Percentiles rank a stretch among this genome's conserved stretches.
These are phyloP conservation scores for Dexiosoma caninum DNA, from an alignment of 2,888 invertebrate species.

Conservation along the genomic window DNA sequence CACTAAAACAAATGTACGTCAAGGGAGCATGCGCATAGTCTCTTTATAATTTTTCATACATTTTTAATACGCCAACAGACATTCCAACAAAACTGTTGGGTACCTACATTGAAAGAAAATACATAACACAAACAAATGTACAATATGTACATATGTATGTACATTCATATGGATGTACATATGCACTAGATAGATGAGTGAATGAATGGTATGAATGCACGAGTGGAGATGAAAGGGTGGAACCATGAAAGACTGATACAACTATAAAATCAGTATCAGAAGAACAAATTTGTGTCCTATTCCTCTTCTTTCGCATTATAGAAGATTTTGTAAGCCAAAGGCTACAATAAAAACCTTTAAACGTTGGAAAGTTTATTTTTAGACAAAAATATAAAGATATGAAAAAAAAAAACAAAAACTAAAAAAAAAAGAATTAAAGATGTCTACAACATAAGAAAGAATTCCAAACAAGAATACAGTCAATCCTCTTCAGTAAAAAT, in stretches of 20 bases:
- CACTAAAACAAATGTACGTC: slow-evolving; percentile 4
- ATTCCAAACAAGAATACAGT: slow-evolving; percentile 52
- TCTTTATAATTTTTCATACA: slow-evolving; percentile 16
- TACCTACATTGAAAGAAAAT: slow-evolving; percentile 31
- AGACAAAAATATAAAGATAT: slow-evolving; percentile 65
- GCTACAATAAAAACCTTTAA: slow-evolving; percentile 74
- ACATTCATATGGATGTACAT: not conserved
- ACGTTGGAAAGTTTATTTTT: slow-evolving; percentile 71
- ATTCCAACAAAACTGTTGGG: slow-evolving; percentile 34
- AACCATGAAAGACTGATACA: slow-evolving; percentile 1
- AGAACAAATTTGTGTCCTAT: slow-evolving; percentile 46
- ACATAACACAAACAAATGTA: not conserved
- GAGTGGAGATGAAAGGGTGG: not conserved
- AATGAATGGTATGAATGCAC: slow-evolving; percentile 22
- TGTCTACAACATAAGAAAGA: slow-evolving; percentile 39
- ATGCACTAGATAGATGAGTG: slow-evolving; percentile 6
- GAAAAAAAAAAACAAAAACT: no score
- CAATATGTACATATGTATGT: not conserved
- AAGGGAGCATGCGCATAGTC: slow-evolving; percentile 37
- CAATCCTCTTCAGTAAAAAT: slow-evolving; percentile 31
- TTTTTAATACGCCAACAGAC: slow-evolving; percentile 21
- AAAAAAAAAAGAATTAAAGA: no score
- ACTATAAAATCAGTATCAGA: slow-evolving; percentile 23
- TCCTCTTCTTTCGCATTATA: slow-evolving; percentile 34
- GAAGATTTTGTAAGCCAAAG: slow-evolving; percentile 65